Percentiles rank a stretch among this genome's conserved stretches.
phyloP scores from a whole-genome alignment of 92 coral and sea anemone species.

The Palythoa caribaeorum region DNA sequence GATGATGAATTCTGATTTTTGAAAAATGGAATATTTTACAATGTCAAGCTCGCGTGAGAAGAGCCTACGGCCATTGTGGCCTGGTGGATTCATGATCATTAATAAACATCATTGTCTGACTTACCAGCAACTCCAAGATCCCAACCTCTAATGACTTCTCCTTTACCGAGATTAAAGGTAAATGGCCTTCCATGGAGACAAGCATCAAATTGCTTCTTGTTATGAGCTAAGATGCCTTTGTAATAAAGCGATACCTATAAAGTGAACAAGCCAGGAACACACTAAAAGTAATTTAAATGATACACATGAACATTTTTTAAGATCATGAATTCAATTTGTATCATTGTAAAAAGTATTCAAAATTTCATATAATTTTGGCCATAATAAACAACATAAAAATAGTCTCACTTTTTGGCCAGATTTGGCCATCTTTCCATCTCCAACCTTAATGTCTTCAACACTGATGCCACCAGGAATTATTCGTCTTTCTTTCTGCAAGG shows the following conservation, averaged over 20 bases:
- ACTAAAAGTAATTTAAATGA: neutral
- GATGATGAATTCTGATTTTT: too few species aligned
- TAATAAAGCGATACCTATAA: conserved; percentile 67
- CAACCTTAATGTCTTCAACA: conserved; percentile 69
- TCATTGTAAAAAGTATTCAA: too few species aligned
- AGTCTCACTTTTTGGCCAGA: conserved; percentile 68
- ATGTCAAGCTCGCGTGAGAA: too few species aligned
- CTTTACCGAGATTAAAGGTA: conserved; percentile 67
- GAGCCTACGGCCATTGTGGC: too few species aligned
- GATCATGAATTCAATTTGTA: too few species aligned
- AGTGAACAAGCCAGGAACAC: neutral
- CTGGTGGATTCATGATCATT: neutral
- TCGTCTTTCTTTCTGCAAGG: conserved; percentile 14
- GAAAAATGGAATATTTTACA: too few species aligned
- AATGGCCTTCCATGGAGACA: conserved; percentile 66
- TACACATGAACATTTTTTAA: too few species aligned
- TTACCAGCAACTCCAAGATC: conserved; percentile 75
- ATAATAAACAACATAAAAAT: neutral
- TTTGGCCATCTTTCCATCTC: conserved; percentile 70
- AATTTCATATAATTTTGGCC: too few species aligned
- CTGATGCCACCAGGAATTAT: conserved; percentile 69
- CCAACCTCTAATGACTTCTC: conserved; percentile 80
- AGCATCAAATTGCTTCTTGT: conserved; percentile 78
- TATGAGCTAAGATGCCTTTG: conserved; percentile 69
- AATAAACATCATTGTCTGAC: neutral